Conservation (phyloP, 30 jellyfish, hydroid and myxozoan species). For the Hydractinia echinata region DNA sequence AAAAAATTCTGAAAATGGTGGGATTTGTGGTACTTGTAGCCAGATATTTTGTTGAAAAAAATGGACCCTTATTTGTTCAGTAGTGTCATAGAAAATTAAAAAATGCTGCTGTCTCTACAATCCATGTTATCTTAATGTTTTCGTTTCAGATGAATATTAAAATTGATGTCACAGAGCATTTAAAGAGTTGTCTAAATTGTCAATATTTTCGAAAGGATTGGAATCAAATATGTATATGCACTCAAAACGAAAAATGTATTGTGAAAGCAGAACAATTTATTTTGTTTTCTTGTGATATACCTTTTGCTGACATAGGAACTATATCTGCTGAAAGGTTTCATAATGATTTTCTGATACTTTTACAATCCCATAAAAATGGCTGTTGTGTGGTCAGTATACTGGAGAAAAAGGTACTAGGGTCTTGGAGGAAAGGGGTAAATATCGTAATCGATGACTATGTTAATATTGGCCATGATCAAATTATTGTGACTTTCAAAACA, state of each 20-base stretch:
- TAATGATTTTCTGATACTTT: neutral
- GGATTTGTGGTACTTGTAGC: no score
- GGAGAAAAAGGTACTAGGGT: neutral
- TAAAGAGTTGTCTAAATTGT: neutral
- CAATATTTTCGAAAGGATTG: neutral
- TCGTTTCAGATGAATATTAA: neutral
- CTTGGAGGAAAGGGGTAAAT: slow-evolving; percentile 1
- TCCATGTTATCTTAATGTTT: neutral
- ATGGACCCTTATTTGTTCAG: no score
- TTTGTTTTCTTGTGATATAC: neutral
- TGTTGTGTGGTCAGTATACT: neutral
- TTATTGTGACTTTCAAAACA: neutral
- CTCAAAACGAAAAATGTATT: slow-evolving; percentile 5
- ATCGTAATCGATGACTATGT: slow-evolving; percentile 1
- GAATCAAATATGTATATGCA: neutral
- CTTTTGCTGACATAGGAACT: neutral
- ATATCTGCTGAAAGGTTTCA: neutral
- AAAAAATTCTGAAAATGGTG: no score
- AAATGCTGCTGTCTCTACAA: neutral
- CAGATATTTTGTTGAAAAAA: no score
- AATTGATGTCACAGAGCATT: neutral
- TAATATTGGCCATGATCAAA: slow-evolving; percentile 13
- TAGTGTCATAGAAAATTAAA: no score
- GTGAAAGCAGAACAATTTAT: neutral
- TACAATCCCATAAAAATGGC: neutral